These are phyloP conservation scores for Formica aserva DNA, from an alignment of 2,888 invertebrate genomes.

Conservation along the genomic window DNA sequence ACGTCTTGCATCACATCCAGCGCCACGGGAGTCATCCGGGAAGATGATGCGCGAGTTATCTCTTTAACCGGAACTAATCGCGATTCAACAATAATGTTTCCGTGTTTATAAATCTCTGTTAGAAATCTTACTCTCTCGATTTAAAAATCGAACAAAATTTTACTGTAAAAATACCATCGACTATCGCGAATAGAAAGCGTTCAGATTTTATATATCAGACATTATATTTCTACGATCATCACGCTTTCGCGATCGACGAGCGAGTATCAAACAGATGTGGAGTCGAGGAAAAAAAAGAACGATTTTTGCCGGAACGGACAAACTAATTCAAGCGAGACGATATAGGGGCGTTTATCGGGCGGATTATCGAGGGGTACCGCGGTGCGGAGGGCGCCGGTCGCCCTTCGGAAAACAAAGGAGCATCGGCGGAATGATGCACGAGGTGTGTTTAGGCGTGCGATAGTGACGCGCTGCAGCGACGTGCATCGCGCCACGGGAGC, in stretches of 20 bases:
- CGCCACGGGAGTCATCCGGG: conserved; percentile 23
- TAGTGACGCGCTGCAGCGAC: conserved; percentile 82
- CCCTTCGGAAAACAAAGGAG: conserved; percentile 80
- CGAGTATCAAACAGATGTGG: background rate
- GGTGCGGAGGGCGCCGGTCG: conserved; percentile 19
- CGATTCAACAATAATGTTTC: background rate
- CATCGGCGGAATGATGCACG: conserved; percentile 83
- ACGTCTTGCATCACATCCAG: conserved; percentile 35
- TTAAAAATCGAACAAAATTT: background rate
- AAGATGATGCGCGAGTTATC: conserved; percentile 14
- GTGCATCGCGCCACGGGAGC: conserved; percentile 84
- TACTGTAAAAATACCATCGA: background rate
- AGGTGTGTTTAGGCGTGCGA: conserved; percentile 86
- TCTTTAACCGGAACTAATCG: background rate
- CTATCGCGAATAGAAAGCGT: background rate
- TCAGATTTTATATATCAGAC: background rate
- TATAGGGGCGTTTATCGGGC: conserved; percentile 29
- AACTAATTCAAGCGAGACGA: conserved; percentile 28
- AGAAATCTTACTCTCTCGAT: background rate
- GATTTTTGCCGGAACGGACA: background rate
- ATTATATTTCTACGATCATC: background rate
- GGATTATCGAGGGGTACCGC: conserved; percentile 19
- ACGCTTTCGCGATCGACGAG: background rate
- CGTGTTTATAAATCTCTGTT: background rate
- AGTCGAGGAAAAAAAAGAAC: background rate